phyloP scores from a whole-genome alignment of 2,113 vertebrate species.

The Scomber japonicus region DNA sequence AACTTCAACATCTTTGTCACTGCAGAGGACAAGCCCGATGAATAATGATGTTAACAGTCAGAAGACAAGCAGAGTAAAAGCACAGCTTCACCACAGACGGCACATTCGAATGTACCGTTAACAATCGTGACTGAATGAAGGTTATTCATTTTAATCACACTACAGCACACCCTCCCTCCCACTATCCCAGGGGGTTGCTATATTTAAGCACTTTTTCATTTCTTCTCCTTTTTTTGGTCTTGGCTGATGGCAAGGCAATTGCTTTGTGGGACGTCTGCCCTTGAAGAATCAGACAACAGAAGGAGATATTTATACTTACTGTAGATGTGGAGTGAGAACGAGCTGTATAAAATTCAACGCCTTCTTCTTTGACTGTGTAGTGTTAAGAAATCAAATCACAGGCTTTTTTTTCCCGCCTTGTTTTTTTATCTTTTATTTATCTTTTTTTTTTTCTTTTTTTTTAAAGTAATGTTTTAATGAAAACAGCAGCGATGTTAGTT shows the following conservation, averaged over 20 bases:
- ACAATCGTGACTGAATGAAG: conserved; percentile 77
- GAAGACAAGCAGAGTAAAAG: conserved; percentile 29
- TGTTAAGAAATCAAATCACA: conserved; percentile 54
- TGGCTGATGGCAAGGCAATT: conserved; percentile 75
- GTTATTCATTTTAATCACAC: conserved; percentile 83
- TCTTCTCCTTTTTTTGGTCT: conserved; percentile 68
- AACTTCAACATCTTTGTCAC: conserved; percentile 53
- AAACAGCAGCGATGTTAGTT: conserved; percentile 47
- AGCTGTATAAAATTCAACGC: conserved; percentile 51
- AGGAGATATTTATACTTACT: conserved; percentile 77
- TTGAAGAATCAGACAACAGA: conserved; percentile 80
- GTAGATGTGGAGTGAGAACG: conserved; percentile 56
- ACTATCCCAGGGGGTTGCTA: conserved; percentile 77
- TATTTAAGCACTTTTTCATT: conserved; percentile 83
- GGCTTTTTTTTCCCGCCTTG: neutral
- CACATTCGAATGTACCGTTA: conserved; percentile 56
- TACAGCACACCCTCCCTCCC: conserved; percentile 68
- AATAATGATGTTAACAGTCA: conserved; percentile 63
- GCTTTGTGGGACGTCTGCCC: conserved; percentile 79
- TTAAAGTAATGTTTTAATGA: conserved; percentile 10
- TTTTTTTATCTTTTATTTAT: conserved; percentile 16
- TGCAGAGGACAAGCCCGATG: conserved; percentile 62
- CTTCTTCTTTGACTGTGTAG: conserved; percentile 44
- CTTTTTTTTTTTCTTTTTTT: neutral
- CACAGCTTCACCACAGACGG: conserved; percentile 27